Percentiles rank a stretch among this genome's conserved stretches.
Conservation (phyloP, 2,797 vertebrate genomes). For the Scyliorhinus canicula region DNA sequence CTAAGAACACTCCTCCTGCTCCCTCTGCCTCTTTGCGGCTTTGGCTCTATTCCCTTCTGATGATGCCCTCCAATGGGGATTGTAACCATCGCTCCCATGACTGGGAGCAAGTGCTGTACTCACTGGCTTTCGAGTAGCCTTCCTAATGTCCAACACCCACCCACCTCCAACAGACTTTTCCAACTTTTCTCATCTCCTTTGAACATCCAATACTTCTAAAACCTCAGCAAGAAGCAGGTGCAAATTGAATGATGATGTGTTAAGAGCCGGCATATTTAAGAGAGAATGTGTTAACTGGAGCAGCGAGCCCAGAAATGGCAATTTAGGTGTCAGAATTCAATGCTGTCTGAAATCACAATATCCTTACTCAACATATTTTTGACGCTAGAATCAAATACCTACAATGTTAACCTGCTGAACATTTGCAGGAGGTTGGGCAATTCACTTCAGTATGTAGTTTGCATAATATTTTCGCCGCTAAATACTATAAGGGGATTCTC, state of each 20-base stretch:
- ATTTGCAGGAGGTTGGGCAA: neutral
- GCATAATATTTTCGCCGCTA: neutral
- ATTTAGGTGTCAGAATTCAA: neutral
- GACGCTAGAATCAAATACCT: neutral
- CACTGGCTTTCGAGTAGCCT: neutral
- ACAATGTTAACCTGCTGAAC: neutral
- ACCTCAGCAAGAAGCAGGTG: neutral
- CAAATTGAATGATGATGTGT: neutral
- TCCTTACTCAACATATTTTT: neutral
- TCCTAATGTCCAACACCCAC: neutral
- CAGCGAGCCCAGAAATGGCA: neutral
- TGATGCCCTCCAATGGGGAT: neutral
- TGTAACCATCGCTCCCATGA: neutral
- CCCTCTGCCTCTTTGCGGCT: neutral
- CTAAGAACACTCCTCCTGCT: too few relatives aligned
- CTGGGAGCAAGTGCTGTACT: neutral
- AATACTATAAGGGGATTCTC: too few relatives aligned
- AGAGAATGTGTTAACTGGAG: neutral
- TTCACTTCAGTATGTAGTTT: neutral
- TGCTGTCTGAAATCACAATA: neutral
- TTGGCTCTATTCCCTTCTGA: neutral
- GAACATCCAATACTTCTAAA: neutral
- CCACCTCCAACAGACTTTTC: neutral
- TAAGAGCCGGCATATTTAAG: neutral
- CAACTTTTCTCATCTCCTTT: neutral